Conservation (phyloP, 2,797 vertebrate species). For the Ceryle rudis region DNA sequence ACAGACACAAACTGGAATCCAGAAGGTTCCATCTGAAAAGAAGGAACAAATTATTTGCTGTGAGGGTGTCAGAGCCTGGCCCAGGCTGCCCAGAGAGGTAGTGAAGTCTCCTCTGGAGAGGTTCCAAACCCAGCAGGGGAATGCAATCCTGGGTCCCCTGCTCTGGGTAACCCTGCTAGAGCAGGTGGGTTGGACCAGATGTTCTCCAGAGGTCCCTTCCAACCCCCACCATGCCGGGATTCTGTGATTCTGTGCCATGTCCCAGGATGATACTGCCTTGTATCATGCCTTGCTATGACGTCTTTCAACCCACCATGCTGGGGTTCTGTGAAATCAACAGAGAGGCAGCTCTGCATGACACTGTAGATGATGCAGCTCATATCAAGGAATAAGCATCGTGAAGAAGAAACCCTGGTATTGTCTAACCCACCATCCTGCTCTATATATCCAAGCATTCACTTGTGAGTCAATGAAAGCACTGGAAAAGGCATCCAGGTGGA, state of each 20-base stretch:
- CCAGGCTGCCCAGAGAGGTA: background rate
- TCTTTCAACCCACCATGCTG: background rate
- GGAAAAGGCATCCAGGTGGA: background rate
- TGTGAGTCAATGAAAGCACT: background rate
- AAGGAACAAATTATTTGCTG: background rate
- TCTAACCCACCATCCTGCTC: background rate
- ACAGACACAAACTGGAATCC: background rate
- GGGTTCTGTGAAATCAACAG: background rate
- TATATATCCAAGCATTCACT: background rate
- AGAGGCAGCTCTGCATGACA: rapidly evolving
- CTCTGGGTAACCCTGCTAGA: background rate
- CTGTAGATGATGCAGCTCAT: rapidly evolving
- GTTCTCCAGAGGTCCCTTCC: background rate
- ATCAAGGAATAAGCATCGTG: background rate
- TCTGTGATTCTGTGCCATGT: background rate
- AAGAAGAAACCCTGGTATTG: rapidly evolving
- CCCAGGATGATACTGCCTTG: rapidly evolving
- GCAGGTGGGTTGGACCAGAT: background rate
- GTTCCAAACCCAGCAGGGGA: background rate
- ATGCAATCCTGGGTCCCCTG: background rate
- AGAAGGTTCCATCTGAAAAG: background rate
- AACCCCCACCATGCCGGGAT: background rate
- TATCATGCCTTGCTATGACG: too few species aligned
- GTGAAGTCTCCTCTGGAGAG: background rate
- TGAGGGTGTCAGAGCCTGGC: too few species aligned